These are phyloP conservation scores for Cochlearius cochlearius DNA, from an alignment of 2,113 vertebrate species.

Conservation along the genomic window DNA sequence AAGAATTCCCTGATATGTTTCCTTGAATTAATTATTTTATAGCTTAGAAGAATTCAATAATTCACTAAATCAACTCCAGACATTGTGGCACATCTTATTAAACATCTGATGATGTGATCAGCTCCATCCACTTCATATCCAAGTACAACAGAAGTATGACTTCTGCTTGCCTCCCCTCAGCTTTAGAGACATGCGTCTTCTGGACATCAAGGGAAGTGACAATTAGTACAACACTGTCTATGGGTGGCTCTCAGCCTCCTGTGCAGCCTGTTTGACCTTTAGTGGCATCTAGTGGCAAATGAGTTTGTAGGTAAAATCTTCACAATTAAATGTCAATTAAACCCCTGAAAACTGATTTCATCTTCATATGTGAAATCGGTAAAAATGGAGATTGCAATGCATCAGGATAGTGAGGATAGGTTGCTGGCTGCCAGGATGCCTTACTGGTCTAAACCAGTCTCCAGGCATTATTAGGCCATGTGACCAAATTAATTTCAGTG, in stretches of 20 bases:
- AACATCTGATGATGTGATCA: not conserved
- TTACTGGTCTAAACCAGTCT: not conserved
- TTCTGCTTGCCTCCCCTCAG: accelerated
- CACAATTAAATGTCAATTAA: not conserved
- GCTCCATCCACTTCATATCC: not conserved
- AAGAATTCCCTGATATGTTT: not conserved
- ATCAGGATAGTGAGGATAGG: not conserved
- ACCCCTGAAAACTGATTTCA: not conserved
- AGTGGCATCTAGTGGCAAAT: constrained; percentile 39
- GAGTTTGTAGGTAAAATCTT: not conserved
- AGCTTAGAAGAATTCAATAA: not conserved
- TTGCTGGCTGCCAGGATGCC: not conserved
- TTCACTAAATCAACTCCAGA: not conserved
- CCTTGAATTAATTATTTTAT: not conserved
- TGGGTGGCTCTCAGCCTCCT: not conserved
- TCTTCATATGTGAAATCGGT: not conserved
- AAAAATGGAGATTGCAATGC: not conserved
- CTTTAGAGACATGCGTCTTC: not conserved
- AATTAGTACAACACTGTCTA: too few relatives aligned
- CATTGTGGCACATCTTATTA: not conserved
- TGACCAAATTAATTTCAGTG: not conserved
- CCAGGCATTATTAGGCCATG: not conserved
- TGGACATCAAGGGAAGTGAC: not conserved
- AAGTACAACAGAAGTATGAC: not conserved
- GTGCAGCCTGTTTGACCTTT: constrained; percentile 16